phyloP scores from a whole-genome alignment of 2,888 invertebrate genomes.

The Drepana falcataria region DNA sequence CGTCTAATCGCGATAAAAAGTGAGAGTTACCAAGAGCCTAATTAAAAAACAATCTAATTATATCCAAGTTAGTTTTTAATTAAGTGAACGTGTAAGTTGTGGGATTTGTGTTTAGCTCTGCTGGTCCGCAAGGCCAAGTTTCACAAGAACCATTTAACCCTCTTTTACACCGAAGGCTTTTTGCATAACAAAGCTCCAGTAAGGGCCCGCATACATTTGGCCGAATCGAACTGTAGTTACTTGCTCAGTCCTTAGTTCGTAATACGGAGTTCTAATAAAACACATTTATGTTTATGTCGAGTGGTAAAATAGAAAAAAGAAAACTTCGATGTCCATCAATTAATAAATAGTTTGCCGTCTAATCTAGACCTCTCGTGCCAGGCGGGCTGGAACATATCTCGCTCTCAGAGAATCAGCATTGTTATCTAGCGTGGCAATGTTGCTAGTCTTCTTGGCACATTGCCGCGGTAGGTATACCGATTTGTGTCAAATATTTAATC shows the following conservation, averaged over 20 bases:
- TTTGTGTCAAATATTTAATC: no score
- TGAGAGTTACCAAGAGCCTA: slow-evolving; percentile 14
- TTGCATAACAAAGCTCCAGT: slow-evolving; percentile 21
- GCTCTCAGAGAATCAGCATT: no score
- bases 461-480: no score
- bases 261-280: no score
- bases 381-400: no score
- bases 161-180: slow-evolving; percentile 20
- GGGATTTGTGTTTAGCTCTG: slow-evolving; percentile 22
- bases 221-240: slow-evolving; percentile 3
- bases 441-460: no score
- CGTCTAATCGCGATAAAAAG: slow-evolving; percentile 7
- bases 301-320: no score
- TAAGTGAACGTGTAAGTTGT: slow-evolving; percentile 35
- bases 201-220: slow-evolving; percentile 22
- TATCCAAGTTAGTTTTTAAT: slow-evolving; percentile 26
- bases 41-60: slow-evolving; percentile 27
- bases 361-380: no score
- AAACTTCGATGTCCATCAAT: no score
- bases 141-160: slow-evolving; percentile 26
- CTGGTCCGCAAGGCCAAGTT: slow-evolving; percentile 30
- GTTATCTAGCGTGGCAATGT: no score
- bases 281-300: no score
- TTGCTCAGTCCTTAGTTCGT: neutral
- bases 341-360: no score